Conservation (phyloP, 2,113 vertebrate genomes). For the Charina bottae region DNA sequence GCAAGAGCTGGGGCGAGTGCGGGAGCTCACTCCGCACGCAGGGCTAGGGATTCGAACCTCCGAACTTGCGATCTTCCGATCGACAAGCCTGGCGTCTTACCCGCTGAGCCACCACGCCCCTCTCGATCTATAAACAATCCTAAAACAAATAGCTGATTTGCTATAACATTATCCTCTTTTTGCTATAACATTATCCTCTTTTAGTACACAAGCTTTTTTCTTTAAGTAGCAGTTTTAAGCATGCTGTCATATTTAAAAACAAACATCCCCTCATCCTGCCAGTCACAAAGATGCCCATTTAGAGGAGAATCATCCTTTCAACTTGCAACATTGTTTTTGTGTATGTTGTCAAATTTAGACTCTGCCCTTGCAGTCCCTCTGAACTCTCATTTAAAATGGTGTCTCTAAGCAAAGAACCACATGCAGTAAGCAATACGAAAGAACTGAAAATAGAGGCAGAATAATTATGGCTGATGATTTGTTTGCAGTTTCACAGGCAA, state of each 20-base stretch:
- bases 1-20: no score
- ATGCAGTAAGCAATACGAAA: neutral
- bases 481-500: constrained; percentile 16
- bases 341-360: neutral
- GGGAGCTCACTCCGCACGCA: no score
- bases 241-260: neutral
- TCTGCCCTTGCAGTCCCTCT: neutral
- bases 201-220: neutral
- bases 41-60: no score
- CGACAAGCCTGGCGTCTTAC: no score
- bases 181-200: neutral
- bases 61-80: no score
- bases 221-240: neutral
- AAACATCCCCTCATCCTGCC: neutral
- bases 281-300: fast-evolving
- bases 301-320: neutral
- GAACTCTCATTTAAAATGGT: fast-evolving
- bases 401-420: neutral
- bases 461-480: neutral
- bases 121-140: neutral
- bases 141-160: neutral
- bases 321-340: neutral
- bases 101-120: no score
- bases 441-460: neutral
- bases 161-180: no score